phyloP scores from a whole-genome alignment of 2,888 invertebrate species.

The Danaus chrysippus region DNA sequence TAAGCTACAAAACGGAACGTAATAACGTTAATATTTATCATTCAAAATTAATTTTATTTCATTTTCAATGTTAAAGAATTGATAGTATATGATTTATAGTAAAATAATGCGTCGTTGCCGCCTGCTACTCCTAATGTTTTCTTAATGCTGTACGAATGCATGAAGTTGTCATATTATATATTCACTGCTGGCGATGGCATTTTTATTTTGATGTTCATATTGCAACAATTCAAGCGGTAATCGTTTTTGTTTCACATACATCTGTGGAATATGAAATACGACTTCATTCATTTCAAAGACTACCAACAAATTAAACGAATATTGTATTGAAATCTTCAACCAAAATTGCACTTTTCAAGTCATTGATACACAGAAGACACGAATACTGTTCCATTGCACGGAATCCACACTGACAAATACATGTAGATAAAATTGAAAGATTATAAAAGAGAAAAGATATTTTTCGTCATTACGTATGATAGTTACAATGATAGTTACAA shows the following conservation, averaged over 20 bases:
- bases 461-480: too few relatives aligned
- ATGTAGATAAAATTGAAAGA: too few relatives aligned
- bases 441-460: not conserved
- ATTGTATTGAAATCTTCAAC: conserved; percentile 7
- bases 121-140: conserved; percentile 68
- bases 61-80: conserved; percentile 3
- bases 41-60: not conserved
- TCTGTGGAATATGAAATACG: conserved; percentile 24
- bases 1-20: not conserved
- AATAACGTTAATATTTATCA: not conserved
- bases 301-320: conserved; percentile 19
- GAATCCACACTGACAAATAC: too few relatives aligned
- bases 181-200: conserved; percentile 55
- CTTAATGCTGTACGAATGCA: conserved; percentile 73
- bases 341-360: too few relatives aligned
- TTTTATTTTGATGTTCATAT: conserved; percentile 40
- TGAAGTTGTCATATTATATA: conserved; percentile 66
- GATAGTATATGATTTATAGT: conserved; percentile 56
- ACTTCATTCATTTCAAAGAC: conserved; percentile 7
- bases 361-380: too few relatives aligned
- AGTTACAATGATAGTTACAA: too few relatives aligned
- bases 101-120: conserved; percentile 64
- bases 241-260: conserved; percentile 38
- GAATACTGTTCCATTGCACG: not conserved
- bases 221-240: conserved; percentile 36